Percentiles rank a stretch among this genome's conserved stretches.
Conservation (phyloP, 2,113 vertebrate genomes). For the Mirza zaza region DNA sequence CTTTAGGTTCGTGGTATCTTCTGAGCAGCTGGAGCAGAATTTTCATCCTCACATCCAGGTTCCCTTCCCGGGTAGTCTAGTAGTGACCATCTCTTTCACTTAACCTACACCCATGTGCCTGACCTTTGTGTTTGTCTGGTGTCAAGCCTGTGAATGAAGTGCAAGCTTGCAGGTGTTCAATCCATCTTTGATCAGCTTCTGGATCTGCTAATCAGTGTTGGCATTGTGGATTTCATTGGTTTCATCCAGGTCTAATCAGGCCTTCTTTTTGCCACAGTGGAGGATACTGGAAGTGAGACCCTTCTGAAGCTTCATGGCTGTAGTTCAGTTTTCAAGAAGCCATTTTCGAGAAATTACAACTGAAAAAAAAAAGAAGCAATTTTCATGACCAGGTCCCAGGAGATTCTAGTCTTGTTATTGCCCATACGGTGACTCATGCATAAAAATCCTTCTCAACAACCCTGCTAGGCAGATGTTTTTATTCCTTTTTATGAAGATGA, state of each 20-base stretch:
- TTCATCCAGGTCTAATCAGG: not conserved
- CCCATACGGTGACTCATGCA: not conserved
- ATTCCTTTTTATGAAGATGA: not conserved
- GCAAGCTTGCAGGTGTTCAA: not conserved
- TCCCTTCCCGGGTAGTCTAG: not conserved
- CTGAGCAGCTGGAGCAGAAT: not conserved
- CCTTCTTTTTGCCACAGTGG: not conserved
- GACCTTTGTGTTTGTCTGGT: not conserved
- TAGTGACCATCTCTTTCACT: not conserved
- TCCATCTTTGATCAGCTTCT: not conserved
- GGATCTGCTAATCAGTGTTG: not conserved
- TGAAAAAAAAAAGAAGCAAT: not conserved
- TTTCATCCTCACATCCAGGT: not conserved
- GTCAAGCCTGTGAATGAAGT: not conserved
- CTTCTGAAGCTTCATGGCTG: not conserved
- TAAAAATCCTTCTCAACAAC: not conserved
- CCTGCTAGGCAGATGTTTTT: not conserved
- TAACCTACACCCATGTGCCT: not conserved
- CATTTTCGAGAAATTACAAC: no score
- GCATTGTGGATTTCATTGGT: not conserved
- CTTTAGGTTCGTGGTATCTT: not conserved
- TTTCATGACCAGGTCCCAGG: not conserved
- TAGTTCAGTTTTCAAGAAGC: not conserved
- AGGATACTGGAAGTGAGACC: not conserved
- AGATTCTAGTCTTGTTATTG: not conserved